A percentile compares a stretch with the other conserved stretches of the same genome.
These are phyloP conservation scores for Coreius guichenoti DNA, from an alignment of 2,797 vertebrate species.

Conservation along the genomic window DNA sequence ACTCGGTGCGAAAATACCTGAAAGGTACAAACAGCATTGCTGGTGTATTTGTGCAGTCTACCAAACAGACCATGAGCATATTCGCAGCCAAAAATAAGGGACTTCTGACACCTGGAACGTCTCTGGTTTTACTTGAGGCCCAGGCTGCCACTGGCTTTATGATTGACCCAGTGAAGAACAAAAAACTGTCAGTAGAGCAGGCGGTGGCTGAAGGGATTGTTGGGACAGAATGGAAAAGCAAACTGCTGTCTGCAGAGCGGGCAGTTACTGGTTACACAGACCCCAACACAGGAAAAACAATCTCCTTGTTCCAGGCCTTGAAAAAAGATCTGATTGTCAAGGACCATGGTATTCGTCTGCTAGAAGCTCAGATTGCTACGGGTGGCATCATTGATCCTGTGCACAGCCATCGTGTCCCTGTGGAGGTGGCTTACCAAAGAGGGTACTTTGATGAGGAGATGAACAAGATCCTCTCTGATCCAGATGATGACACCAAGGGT, in stretches of 20 bases:
- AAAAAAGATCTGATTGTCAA: slow-evolving; percentile 83
- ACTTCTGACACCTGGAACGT: slow-evolving; percentile 69
- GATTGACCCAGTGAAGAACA: slow-evolving; percentile 62
- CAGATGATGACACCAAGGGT: slow-evolving; percentile 80
- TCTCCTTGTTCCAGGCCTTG: slow-evolving; percentile 87
- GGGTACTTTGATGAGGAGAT: slow-evolving; percentile 81
- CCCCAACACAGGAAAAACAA: slow-evolving; percentile 78
- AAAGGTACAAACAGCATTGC: slow-evolving; percentile 70
- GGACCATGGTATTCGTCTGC: slow-evolving; percentile 83
- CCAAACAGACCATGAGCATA: slow-evolving; percentile 73
- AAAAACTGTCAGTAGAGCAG: slow-evolving; percentile 65
- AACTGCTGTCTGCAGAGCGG: slow-evolving; percentile 82
- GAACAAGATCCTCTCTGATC: slow-evolving; percentile 75
- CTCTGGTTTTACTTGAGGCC: slow-evolving; percentile 74
- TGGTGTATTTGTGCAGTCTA: slow-evolving; percentile 72
- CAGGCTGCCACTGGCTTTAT: slow-evolving; percentile 75
- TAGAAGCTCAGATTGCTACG: slow-evolving; percentile 88
- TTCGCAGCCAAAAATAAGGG: slow-evolving; percentile 73
- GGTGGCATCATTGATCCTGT: slow-evolving; percentile 82
- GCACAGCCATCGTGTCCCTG: slow-evolving; percentile 78
- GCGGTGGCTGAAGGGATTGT: slow-evolving; percentile 74
- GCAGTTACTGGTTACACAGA: slow-evolving; percentile 87
- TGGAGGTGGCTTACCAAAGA: slow-evolving; percentile 76
- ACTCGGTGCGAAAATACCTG: slow-evolving; percentile 68
- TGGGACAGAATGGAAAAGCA: slow-evolving; percentile 81